phyloP scores from a whole-genome alignment of 2,797 vertebrate genomes.

The Sternotherus odoratus region DNA sequence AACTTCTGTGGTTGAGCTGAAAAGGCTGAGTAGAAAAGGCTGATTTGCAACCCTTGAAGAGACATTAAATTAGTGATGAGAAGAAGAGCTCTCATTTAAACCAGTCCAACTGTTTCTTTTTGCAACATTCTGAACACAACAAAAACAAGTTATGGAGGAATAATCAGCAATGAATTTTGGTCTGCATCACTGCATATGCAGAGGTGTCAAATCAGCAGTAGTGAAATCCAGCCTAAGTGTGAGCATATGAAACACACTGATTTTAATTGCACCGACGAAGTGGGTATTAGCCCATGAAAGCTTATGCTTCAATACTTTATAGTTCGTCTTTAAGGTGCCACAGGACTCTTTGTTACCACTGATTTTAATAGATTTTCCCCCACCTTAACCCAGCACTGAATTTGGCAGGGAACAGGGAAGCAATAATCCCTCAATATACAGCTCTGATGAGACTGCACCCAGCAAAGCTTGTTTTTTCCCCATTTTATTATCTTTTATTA shows the following conservation, averaged over 20 bases:
- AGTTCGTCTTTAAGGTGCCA: too few relatives aligned
- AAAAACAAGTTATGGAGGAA: neutral
- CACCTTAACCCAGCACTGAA: neutral
- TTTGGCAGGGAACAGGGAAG: neutral
- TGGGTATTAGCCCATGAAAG: too few relatives aligned
- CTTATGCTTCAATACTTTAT: too few relatives aligned
- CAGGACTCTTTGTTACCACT: too few relatives aligned
- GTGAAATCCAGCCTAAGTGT: neutral
- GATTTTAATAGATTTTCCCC: neutral
- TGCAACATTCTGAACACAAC: neutral
- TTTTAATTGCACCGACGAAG: too few relatives aligned
- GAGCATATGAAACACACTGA: neutral
- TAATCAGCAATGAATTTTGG: neutral
- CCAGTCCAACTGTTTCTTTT: neutral
- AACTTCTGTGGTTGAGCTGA: neutral
- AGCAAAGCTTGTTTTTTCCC: too few relatives aligned
- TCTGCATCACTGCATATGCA: neutral
- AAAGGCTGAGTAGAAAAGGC: neutral
- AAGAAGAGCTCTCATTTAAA: fast-evolving
- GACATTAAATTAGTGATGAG: fast-evolving
- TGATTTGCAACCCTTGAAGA: neutral
- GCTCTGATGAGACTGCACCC: neutral
- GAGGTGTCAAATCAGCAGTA: neutral
- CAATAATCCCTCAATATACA: neutral
- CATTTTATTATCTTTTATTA: too few relatives aligned